These are phyloP conservation scores for Lasioglossum malachurum DNA, from an alignment of 2,888 invertebrate species.

Conservation along the genomic window DNA sequence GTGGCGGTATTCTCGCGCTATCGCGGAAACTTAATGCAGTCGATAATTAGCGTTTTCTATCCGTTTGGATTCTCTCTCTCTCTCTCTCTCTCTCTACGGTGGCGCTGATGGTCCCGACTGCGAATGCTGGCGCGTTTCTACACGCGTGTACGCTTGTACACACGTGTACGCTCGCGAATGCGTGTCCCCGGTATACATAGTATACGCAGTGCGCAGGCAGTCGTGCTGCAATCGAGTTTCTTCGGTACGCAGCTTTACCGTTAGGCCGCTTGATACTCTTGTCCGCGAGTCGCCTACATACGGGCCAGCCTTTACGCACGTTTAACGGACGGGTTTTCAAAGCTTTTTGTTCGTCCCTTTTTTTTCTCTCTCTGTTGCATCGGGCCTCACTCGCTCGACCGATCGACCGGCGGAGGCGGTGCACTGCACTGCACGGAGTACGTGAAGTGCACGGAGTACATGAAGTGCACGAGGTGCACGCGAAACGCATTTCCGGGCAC, in stretches of 20 bases:
- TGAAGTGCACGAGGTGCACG: not conserved
- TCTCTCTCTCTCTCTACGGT: too few species aligned
- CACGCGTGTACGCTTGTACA: not conserved
- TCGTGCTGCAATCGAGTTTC: constrained; percentile 79
- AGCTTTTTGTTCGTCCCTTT: constrained; percentile 51
- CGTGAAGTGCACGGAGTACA: not conserved
- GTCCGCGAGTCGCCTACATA: constrained; percentile 75
- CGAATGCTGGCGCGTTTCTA: constrained; percentile 1
- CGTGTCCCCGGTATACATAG: constrained; percentile 50
- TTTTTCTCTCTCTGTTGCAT: constrained; percentile 16
- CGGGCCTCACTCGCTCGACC: constrained; percentile 30
- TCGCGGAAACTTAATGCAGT: constrained; percentile 16
- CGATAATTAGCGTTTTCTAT: constrained; percentile 54
- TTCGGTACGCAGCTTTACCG: constrained; percentile 82
- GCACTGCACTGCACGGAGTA: not conserved
- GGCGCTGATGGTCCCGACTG: not conserved
- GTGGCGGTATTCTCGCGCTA: not conserved
- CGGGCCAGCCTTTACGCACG: constrained; percentile 64
- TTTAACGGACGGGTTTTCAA: constrained; percentile 74
- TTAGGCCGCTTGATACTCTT: constrained; percentile 76
- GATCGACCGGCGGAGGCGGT: constrained; percentile 1
- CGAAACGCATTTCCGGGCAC: constrained; percentile 21
- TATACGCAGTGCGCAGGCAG: constrained; percentile 64
- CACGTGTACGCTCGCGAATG: constrained; percentile 22
- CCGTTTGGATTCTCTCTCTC: constrained; percentile 45